Percentiles rank a stretch among this genome's conserved stretches.
These are phyloP conservation scores for Pseudeuparius sepicola DNA, from an alignment of 2,888 invertebrate genomes.

Conservation along the genomic window DNA sequence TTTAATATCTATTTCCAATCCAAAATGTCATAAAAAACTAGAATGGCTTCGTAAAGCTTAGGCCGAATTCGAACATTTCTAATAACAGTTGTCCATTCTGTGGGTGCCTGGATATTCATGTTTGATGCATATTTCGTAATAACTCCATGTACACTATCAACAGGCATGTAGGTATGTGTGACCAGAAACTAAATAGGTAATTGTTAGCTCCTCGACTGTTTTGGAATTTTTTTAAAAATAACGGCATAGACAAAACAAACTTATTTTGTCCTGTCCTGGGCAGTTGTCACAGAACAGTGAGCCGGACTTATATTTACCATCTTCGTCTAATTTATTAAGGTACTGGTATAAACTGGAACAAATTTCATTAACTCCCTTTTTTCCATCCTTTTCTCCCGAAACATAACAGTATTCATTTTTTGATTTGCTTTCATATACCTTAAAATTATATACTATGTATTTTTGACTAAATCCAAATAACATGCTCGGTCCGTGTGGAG, in stretches of 20 bases:
- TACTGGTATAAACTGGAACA: constrained; percentile 22
- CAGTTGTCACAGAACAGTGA: constrained; percentile 14
- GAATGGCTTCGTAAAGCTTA: constrained; percentile 9
- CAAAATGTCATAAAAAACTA: too few relatives aligned
- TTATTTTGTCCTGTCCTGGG: constrained; percentile 13
- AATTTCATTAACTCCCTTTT: constrained; percentile 22
- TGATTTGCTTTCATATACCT: constrained; percentile 24
- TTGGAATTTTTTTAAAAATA: too few relatives aligned
- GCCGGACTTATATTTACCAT: constrained; percentile 10
- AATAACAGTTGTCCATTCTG: constrained; percentile 7
- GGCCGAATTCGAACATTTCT: constrained; percentile 7
- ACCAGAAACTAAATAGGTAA: too few relatives aligned
- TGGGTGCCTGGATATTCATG: constrained; percentile 6
- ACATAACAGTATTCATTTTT: constrained; percentile 25
- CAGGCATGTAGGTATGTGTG: constrained; percentile 9
- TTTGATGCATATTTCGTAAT: constrained; percentile 6
- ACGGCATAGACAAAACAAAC: too few relatives aligned
- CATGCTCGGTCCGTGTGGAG: constrained; percentile 25
- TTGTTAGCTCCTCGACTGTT: too few relatives aligned
- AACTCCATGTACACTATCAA: constrained; percentile 7
- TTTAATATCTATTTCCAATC: too few relatives aligned
- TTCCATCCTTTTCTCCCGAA: constrained; percentile 25
- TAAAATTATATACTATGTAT: constrained; percentile 28
- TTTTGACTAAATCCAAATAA: constrained; percentile 25
- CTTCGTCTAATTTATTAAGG: constrained; percentile 22